phyloP scores from a whole-genome alignment of 2,797 vertebrate genomes.

The Esox lucius region DNA sequence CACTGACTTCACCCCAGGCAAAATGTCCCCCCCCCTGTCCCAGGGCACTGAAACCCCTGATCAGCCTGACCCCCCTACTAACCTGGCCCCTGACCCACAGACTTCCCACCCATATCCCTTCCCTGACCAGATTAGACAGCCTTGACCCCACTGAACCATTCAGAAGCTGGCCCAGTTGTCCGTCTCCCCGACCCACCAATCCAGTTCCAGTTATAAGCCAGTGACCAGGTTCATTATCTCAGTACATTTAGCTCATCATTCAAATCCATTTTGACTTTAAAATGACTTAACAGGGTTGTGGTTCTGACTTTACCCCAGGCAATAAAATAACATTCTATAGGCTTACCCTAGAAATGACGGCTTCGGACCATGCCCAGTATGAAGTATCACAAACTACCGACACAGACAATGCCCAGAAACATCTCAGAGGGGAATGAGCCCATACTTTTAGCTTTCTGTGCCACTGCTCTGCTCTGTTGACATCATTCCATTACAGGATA shows the following conservation, averaged over 20 bases:
- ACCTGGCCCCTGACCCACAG: background rate
- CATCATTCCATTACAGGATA: background rate
- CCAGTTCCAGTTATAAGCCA: background rate
- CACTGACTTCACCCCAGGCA: background rate
- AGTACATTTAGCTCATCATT: background rate
- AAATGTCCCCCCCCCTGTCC: background rate
- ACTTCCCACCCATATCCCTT: background rate
- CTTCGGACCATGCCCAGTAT: background rate
- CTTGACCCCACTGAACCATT: background rate
- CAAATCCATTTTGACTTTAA: background rate
- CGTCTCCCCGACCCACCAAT: background rate
- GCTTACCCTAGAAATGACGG: background rate
- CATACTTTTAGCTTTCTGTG: background rate
- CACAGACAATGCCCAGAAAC: background rate
- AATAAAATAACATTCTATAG: background rate
- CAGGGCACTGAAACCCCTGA: background rate
- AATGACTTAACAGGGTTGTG: constrained; percentile 3
- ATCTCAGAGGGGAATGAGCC: background rate
- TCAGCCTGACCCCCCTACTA: background rate
- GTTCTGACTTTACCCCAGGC: background rate
- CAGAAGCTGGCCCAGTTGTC: background rate
- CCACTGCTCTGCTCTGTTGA: background rate
- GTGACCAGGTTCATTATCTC: background rate
- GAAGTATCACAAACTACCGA: background rate
- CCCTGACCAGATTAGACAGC: background rate